These are phyloP conservation scores for Drosophila acutilabella DNA, from an alignment of 2,888 invertebrate genomes.

Conservation along the genomic window DNA sequence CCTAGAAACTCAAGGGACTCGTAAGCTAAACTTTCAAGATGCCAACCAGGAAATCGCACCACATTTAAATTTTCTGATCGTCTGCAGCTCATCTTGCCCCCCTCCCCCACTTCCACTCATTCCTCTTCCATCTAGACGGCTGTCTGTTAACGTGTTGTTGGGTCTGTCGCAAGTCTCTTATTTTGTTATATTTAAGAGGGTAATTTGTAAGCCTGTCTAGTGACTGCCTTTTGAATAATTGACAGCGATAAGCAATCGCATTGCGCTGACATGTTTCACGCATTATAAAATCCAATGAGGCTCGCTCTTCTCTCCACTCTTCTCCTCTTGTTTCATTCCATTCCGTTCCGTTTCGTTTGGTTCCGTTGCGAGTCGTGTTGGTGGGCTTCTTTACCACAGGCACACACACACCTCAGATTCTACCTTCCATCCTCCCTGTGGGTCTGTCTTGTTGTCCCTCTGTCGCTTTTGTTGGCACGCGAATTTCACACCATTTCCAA, in stretches of 20 bases:
- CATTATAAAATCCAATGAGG: conserved; percentile 78
- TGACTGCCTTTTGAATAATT: conserved; percentile 73
- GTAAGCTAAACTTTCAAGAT: conserved; percentile 1
- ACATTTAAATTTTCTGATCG: conserved; percentile 30
- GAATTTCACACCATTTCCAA: conserved; percentile 81
- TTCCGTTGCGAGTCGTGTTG: conserved; percentile 29
- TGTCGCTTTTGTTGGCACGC: conserved; percentile 61
- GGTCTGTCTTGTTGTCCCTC: conserved; percentile 23
- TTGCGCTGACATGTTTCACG: conserved; percentile 82
- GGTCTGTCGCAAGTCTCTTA: conserved; percentile 39
- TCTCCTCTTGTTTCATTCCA: conserved; percentile 8
- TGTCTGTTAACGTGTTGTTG: conserved; percentile 8
- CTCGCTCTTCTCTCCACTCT: background rate
- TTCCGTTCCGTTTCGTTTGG: conserved; percentile 8
- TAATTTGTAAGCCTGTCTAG: conserved; percentile 73
- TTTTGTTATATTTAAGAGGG: conserved; percentile 79
- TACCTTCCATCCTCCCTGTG: background rate
- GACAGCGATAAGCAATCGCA: conserved; percentile 80
- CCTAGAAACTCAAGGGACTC: background rate
- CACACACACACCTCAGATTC: conserved; percentile 10
- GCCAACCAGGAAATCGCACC: conserved; percentile 25
- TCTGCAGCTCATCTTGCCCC: background rate
- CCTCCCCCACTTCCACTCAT: background rate
- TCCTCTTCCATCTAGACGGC: background rate
- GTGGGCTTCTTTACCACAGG: conserved; percentile 42